Evolutionary conservation across 2,113 vertebrate genomes (phyloP).

Genomic region (Toxostoma redivivum): DNA sequence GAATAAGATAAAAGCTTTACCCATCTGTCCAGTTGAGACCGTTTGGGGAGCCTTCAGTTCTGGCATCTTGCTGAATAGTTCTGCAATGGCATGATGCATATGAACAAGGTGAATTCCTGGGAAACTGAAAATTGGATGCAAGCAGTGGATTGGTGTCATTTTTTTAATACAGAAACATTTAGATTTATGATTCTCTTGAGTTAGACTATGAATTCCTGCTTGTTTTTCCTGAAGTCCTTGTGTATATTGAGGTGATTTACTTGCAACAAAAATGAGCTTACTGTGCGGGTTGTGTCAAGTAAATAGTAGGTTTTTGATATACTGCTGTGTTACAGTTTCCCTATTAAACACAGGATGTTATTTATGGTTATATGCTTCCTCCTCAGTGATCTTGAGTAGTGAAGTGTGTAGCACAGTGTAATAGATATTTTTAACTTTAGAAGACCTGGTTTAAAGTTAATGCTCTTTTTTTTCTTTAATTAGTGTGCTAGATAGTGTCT

Average conservation of each 20-base stretch:
- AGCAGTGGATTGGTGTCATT: constrained; percentile 41
- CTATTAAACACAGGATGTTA: constrained; percentile 28
- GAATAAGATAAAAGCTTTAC: constrained; percentile 62
- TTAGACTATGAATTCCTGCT: constrained; percentile 52
- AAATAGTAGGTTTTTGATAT: constrained; percentile 45
- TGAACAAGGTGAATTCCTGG: constrained; percentile 41
- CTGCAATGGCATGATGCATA: not conserved
- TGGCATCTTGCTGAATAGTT: constrained; percentile 37
- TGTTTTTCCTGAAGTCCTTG: constrained; percentile 45
- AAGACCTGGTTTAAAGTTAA: not conserved
- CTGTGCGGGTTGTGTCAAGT: constrained; percentile 13
- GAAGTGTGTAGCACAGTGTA: not conserved
- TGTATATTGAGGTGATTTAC: constrained; percentile 60
- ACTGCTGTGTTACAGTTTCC: constrained; percentile 35
- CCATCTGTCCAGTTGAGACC: constrained; percentile 66
- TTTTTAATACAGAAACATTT: constrained; percentile 20
- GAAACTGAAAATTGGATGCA: constrained; percentile 42
- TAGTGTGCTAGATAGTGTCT: not conserved
- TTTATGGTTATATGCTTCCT: constrained; percentile 31
- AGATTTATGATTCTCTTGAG: constrained; percentile 60
- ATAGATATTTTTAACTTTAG: constrained; percentile 11
- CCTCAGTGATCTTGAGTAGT: constrained; percentile 34
- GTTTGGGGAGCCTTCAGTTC: constrained; percentile 52
- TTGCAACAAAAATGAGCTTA: constrained; percentile 49
- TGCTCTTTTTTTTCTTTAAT: not conserved